A percentile compares a stretch with the other conserved stretches of the same genome.
Evolutionary conservation across 2,797 vertebrate genomes (phyloP).

Genomic region (Microctenopoma steveboyesi): DNA sequence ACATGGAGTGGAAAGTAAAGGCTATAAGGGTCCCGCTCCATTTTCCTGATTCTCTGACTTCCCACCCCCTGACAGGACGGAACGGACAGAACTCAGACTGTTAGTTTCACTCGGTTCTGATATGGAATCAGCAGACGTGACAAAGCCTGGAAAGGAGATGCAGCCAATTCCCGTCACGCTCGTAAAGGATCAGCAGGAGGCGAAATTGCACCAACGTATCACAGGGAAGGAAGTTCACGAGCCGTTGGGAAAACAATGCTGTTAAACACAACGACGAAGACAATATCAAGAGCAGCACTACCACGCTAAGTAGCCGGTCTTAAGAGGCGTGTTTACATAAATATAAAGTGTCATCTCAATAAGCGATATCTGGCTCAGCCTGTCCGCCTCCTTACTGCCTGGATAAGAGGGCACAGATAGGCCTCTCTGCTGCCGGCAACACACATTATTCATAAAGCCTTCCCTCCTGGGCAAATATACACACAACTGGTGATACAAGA

Average conservation of each 20-base stretch:
- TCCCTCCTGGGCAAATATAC: conserved; percentile 40
- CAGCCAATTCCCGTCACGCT: conserved; percentile 8
- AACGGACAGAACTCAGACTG: conserved; percentile 34
- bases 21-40: conserved; percentile 38
- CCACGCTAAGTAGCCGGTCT: conserved; percentile 34
- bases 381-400: conserved; percentile 67
- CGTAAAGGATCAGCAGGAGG: conserved; percentile 4
- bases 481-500: conserved; percentile 41
- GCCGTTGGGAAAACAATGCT: neutral
- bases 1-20: conserved; percentile 39
- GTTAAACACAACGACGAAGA: conserved; percentile 36
- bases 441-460: conserved; percentile 56
- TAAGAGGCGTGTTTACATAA: conserved; percentile 63
- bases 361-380: conserved; percentile 55
- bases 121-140: conserved; percentile 35
- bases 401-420: conserved; percentile 56
- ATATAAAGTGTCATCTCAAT: conserved; percentile 71
- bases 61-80: conserved; percentile 21
- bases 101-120: conserved; percentile 49
- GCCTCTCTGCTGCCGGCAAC: conserved; percentile 46
- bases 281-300: conserved; percentile 25
- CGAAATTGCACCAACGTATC: conserved; percentile 1
- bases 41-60: conserved; percentile 45
- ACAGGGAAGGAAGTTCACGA: neutral
- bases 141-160: conserved; percentile 12